A percentile compares a stretch with the other conserved stretches of the same genome.
Evolutionary conservation across 2,888 invertebrate genomes (phyloP).

Genomic region (Caenorhabditis sp.): DNA sequence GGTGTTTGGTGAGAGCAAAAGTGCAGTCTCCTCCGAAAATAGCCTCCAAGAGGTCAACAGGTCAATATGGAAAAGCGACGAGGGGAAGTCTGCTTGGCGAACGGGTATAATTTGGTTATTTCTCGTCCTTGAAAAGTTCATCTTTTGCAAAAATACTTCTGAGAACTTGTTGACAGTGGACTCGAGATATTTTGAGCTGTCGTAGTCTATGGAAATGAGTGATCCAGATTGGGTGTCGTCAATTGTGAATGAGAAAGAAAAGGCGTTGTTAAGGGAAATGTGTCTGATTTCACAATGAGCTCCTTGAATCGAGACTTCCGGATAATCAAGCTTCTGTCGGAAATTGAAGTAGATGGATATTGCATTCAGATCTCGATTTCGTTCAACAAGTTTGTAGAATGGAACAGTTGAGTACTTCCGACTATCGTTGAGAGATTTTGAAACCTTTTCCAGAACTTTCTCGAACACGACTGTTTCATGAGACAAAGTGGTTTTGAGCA

Average conservation of each 20-base stretch:
- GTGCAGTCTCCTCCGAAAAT: slow-evolving; percentile 27
- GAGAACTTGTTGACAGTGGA: slow-evolving; percentile 67
- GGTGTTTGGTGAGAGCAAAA: slow-evolving; percentile 20
- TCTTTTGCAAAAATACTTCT: slow-evolving; percentile 51
- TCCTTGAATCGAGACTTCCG: slow-evolving; percentile 69
- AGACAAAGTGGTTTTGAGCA: slow-evolving; percentile 41
- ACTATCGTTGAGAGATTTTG: slow-evolving; percentile 46
- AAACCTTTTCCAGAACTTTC: slow-evolving; percentile 46
- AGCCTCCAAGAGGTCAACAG: slow-evolving; percentile 35
- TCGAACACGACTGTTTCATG: not conserved
- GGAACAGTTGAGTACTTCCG: slow-evolving; percentile 60
- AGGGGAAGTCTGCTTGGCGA: slow-evolving; percentile 26
- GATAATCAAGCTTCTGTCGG: slow-evolving; percentile 79
- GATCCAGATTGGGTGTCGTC: slow-evolving; percentile 74
- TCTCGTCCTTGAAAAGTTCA: slow-evolving; percentile 18
- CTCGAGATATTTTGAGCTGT: slow-evolving; percentile 61
- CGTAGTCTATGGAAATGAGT: slow-evolving; percentile 74
- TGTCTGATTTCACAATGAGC: slow-evolving; percentile 69
- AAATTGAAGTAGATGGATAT: slow-evolving; percentile 70
- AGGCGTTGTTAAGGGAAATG: slow-evolving; percentile 76
- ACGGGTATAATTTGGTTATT: slow-evolving; percentile 11
- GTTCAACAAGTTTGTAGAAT: slow-evolving; percentile 65
- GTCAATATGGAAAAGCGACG: slow-evolving; percentile 3
- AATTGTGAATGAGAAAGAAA: slow-evolving; percentile 78
- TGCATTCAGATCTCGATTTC: slow-evolving; percentile 22